Conservation (phyloP, 2,113 vertebrate genomes). For the Melanocharis versteri region DNA sequence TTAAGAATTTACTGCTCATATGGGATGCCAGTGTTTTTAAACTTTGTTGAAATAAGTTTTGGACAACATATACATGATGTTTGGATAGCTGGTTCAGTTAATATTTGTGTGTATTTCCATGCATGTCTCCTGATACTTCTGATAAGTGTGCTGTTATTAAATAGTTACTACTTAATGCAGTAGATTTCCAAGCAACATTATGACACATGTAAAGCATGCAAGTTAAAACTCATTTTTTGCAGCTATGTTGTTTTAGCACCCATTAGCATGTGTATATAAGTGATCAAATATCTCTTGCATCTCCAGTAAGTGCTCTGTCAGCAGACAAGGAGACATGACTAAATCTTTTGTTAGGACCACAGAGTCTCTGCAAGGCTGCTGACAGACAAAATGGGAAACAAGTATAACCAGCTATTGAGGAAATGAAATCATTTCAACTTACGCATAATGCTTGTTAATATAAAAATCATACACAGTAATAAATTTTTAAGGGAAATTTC, state of each 20-base stretch:
- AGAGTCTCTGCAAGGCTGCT: constrained; percentile 40
- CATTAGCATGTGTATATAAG: constrained; percentile 43
- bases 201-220: constrained; percentile 41
- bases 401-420: constrained; percentile 52
- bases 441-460: neutral
- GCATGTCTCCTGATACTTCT: neutral
- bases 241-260: neutral
- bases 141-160: constrained; percentile 40
- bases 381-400: constrained; percentile 48
- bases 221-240: constrained; percentile 57
- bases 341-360: constrained; percentile 44
- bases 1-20: neutral
- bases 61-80: neutral
- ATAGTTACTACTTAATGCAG: constrained; percentile 41
- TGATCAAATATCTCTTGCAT: constrained; percentile 42
- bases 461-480: neutral
- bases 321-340: constrained; percentile 49
- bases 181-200: constrained; percentile 35
- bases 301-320: constrained; percentile 60
- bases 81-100: constrained; percentile 4
- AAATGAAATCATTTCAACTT: constrained; percentile 54
- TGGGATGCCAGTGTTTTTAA: neutral
- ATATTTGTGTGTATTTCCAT: constrained; percentile 25
- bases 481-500: constrained; percentile 25
- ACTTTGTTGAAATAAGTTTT: neutral